Evolutionary conservation across 1,140 invertebrate species (phyloP).

Genomic region (Anastrepha obliqua): DNA sequence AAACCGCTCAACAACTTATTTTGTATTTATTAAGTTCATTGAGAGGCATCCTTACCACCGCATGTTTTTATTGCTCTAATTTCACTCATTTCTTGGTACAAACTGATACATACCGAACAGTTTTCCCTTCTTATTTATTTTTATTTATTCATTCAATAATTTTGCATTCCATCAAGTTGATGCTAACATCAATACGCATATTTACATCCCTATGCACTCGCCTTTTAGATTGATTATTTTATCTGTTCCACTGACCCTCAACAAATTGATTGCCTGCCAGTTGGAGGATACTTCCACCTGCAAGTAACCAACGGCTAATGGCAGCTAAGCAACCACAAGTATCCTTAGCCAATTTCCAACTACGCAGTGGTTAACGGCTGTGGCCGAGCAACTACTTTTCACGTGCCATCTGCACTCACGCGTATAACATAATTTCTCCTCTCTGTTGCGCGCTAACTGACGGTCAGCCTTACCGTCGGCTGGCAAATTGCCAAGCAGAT

Average conservation of each 20-base stretch:
- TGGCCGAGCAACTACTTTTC: background rate
- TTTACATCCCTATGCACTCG: background rate
- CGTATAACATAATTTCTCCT: no score
- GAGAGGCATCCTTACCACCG: no score
- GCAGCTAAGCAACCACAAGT: background rate
- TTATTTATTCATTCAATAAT: background rate
- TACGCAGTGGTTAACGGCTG: no score
- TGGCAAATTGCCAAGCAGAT: no score
- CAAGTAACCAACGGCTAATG: no score
- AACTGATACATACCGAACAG: no score
- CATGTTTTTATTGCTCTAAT: no score
- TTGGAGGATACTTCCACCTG: background rate
- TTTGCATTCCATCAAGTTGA: background rate
- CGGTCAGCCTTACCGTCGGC: no score
- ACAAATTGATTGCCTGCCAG: conserved; percentile 6
- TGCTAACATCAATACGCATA: background rate
- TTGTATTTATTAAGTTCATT: no score
- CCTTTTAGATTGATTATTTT: background rate
- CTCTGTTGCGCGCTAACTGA: no score
- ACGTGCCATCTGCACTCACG: background rate
- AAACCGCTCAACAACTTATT: background rate
- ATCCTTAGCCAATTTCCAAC: background rate
- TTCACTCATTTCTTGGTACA: no score
- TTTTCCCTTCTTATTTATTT: background rate
- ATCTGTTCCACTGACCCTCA: background rate